phyloP scores from a whole-genome alignment of 2,797 vertebrate species.

The Melanotaenia boesemani region DNA sequence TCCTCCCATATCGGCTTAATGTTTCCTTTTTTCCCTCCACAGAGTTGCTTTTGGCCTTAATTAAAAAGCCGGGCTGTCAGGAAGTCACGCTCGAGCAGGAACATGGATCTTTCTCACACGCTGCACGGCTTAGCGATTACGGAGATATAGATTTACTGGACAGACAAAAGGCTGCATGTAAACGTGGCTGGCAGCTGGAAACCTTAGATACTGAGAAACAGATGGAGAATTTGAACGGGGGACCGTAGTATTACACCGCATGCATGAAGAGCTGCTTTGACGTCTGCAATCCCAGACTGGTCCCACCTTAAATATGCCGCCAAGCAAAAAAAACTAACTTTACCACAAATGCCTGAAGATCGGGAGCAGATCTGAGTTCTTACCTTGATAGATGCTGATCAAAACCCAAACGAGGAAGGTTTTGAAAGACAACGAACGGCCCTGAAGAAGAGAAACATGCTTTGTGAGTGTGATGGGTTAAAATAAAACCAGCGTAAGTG shows the following conservation, averaged over 20 bases:
- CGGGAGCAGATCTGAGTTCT: constrained; percentile 19
- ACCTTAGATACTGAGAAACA: constrained; percentile 79
- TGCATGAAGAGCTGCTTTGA: constrained; percentile 12
- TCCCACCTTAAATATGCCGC: too few species aligned
- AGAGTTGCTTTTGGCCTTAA: constrained; percentile 78
- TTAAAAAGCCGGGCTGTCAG: constrained; percentile 81
- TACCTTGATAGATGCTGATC: constrained; percentile 98
- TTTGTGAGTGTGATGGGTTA: background rate
- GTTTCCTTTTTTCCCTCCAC: background rate
- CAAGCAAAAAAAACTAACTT: too few species aligned
- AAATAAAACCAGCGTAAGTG: fast-evolving
- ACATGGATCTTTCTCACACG: constrained; percentile 76
- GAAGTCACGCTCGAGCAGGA: constrained; percentile 76
- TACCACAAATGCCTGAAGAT: too few species aligned
- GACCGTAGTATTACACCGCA: constrained; percentile 20
- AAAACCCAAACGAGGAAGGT: constrained; percentile 98
- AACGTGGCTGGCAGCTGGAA: constrained; percentile 71
- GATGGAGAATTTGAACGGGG: constrained; percentile 44
- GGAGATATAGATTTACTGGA: constrained; percentile 81
- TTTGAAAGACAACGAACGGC: constrained; percentile 96
- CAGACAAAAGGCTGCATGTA: constrained; percentile 80
- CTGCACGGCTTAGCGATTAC: constrained; percentile 75
- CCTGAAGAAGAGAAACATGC: constrained; percentile 80
- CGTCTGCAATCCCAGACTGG: background rate
- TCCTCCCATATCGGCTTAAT: constrained; percentile 58